Conservation (phyloP, 1,140 invertebrate genomes). For the Lepidotrigona ventralis region DNA sequence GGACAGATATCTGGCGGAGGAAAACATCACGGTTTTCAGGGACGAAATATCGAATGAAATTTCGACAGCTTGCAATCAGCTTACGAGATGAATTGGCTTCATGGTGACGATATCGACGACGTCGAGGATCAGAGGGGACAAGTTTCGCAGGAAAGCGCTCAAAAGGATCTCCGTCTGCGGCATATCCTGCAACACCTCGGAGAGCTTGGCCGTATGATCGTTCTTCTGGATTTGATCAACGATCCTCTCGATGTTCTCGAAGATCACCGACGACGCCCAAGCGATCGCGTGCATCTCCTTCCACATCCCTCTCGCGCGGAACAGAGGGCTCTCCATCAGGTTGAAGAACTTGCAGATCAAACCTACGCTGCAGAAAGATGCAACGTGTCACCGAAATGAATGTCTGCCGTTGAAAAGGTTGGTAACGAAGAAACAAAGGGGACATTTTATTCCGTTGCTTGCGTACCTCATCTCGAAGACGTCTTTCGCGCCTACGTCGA, state of each 20-base stretch:
- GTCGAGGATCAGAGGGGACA: slow-evolving; percentile 67
- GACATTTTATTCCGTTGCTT: not conserved
- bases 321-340: slow-evolving; percentile 71
- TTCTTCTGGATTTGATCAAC: slow-evolving; percentile 67
- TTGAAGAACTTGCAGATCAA: slow-evolving; percentile 71
- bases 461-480: slow-evolving; percentile 72
- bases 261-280: slow-evolving; percentile 65
- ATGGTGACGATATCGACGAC: slow-evolving; percentile 67
- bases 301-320: slow-evolving; percentile 63
- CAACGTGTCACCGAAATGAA: slow-evolving; percentile 46
- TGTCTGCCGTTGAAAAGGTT: not conserved
- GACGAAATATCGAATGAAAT: not conserved
- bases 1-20: slow-evolving; percentile 56
- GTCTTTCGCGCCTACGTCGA: slow-evolving; percentile 54
- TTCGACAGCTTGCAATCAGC: not conserved
- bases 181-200: slow-evolving; percentile 63
- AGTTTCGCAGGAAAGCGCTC: slow-evolving; percentile 63
- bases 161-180: slow-evolving; percentile 69
- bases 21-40: not conserved
- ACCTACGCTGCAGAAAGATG: slow-evolving; percentile 74
- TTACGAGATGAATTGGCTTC: slow-evolving; percentile 68
- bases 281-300: slow-evolving; percentile 65
- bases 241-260: slow-evolving; percentile 69
- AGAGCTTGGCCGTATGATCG: slow-evolving; percentile 53
- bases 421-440: not conserved